These are phyloP conservation scores for Acestrorhynchus altus DNA, from an alignment of 2,797 vertebrate genomes.

Conservation along the genomic window DNA sequence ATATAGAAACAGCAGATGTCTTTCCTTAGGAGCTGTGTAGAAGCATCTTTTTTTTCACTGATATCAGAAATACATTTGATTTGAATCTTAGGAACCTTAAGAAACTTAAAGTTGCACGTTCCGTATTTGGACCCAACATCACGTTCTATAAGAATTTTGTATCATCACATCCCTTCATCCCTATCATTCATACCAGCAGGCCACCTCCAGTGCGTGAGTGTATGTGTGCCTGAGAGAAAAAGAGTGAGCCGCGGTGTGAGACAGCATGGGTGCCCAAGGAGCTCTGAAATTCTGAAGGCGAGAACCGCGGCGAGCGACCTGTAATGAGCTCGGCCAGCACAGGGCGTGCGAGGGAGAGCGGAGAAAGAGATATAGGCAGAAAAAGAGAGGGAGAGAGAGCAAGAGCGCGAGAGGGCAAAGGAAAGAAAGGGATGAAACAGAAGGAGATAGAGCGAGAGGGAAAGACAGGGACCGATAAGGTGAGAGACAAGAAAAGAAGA, in stretches of 20 bases:
- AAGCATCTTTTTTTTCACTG: no score
- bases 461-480: constrained; percentile 41
- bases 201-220: constrained; percentile 36
- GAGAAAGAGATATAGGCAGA: neutral
- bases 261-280: constrained; percentile 12
- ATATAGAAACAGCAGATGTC: no score
- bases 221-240: constrained; percentile 2
- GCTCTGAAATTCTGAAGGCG: constrained; percentile 28
- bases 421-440: neutral
- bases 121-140: no score
- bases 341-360: constrained; percentile 43
- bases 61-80: no score
- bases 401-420: constrained; percentile 12
- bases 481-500: constrained; percentile 6
- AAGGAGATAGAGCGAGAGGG: constrained; percentile 29
- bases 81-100: no score
- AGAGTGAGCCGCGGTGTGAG: constrained; percentile 44
- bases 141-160: no score
- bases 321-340: constrained; percentile 66
- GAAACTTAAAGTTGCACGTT: no score
- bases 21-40: no score
- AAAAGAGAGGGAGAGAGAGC: neutral
- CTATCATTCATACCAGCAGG: no score
- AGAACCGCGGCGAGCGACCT: constrained; percentile 44
- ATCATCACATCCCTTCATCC: no score